These are phyloP conservation scores for Aelia acuminata DNA, from an alignment of 2,888 invertebrate genomes.

Conservation along the genomic window DNA sequence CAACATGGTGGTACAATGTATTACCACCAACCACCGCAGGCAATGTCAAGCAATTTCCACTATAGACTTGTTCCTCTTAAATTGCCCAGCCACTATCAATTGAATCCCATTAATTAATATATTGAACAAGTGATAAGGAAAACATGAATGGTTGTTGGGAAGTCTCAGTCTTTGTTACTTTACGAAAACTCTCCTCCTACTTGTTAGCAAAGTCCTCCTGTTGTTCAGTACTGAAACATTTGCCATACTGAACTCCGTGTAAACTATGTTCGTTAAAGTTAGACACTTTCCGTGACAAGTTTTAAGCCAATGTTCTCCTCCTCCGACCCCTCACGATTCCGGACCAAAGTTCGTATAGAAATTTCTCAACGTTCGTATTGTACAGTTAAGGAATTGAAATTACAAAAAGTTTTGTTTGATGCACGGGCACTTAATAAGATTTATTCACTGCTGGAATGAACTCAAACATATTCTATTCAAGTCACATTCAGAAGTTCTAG, in stretches of 20 bases:
- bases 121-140: too few species aligned
- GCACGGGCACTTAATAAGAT: not conserved
- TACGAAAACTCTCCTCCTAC: not conserved
- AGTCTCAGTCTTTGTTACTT: not conserved
- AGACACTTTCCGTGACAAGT: not conserved
- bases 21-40: too few species aligned
- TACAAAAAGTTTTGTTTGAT: not conserved
- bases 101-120: too few species aligned
- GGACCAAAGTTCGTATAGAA: not conserved
- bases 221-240: not conserved
- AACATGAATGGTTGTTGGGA: too few species aligned
- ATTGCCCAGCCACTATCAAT: too few species aligned
- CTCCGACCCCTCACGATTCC: not conserved
- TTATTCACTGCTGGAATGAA: too few species aligned
- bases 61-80: too few species aligned
- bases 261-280: slow-evolving; percentile 9
- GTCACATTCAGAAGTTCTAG: too few species aligned
- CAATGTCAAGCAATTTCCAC: too few species aligned
- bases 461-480: too few species aligned
- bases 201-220: not conserved
- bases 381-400: not conserved
- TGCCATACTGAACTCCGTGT: not conserved
- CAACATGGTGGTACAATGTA: too few species aligned
- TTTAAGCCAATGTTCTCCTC: not conserved
- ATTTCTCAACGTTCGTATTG: not conserved